phyloP scores from a whole-genome alignment of 2,888 invertebrate genomes.

The Chirona hameri region DNA sequence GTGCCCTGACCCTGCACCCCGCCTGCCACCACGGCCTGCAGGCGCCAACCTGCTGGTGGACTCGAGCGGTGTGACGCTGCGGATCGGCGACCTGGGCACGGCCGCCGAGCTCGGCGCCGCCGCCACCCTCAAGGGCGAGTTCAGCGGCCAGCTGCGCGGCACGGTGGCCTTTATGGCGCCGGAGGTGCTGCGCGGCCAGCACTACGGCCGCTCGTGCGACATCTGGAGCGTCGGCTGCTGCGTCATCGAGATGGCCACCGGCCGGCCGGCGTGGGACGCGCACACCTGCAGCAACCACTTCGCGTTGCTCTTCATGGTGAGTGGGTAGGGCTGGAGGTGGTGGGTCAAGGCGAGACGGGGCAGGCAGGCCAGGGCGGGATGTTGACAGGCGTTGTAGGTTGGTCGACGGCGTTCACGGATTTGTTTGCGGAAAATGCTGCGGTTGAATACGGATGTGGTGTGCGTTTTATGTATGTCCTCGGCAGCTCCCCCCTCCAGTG shows the following conservation, averaged over 20 bases:
- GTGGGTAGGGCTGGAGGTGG: background rate
- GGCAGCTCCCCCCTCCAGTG: background rate
- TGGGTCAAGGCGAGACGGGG: background rate
- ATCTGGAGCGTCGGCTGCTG: slow-evolving; percentile 52
- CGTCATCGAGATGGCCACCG: slow-evolving; percentile 52
- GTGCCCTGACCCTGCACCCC: no score
- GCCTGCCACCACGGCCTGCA: slow-evolving; percentile 37
- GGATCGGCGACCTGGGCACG: slow-evolving; percentile 52
- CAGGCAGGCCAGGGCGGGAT: background rate
- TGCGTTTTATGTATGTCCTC: background rate
- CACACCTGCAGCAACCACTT: slow-evolving; percentile 50
- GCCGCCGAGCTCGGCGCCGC: slow-evolving; percentile 49
- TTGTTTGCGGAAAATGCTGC: background rate
- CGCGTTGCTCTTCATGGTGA: slow-evolving; percentile 51
- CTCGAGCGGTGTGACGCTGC: slow-evolving; percentile 50
- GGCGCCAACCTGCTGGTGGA: slow-evolving; percentile 52
- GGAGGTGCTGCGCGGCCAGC: slow-evolving; percentile 51
- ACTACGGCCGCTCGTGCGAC: slow-evolving; percentile 52
- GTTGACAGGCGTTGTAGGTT: background rate
- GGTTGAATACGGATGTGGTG: background rate
- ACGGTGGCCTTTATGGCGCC: slow-evolving; percentile 54
- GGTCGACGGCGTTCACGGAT: background rate
- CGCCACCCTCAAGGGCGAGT: slow-evolving; percentile 49
- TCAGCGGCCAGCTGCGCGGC: slow-evolving; percentile 51
- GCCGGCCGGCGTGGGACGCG: slow-evolving; percentile 52